Evolutionary conservation across 2,113 vertebrate genomes (phyloP).

Genomic region (Microtus richardsoni): DNA sequence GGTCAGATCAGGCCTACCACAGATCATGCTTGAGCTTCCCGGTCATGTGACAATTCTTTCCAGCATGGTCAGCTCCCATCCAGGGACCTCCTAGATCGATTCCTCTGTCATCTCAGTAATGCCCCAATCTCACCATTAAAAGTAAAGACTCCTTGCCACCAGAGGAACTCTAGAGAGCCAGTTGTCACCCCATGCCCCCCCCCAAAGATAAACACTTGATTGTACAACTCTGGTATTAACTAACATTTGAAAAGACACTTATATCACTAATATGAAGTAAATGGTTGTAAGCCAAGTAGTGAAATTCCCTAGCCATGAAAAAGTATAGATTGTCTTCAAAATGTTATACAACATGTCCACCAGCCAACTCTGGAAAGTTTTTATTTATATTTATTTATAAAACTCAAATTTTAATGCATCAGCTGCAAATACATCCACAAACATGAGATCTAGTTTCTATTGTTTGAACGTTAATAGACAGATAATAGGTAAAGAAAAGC

Average conservation of each 20-base stretch:
- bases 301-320: not conserved
- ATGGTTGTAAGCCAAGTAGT: not conserved
- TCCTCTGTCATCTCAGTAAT: not conserved
- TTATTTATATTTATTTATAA: too few species aligned
- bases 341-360: not conserved
- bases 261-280: not conserved
- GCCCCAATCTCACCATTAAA: not conserved
- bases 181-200: not conserved
- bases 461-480: not conserved
- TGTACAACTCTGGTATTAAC: not conserved
- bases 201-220: not conserved
- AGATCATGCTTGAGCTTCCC: not conserved
- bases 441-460: not conserved
- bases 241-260: conserved; percentile 1
- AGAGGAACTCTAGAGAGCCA: not conserved
- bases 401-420: not conserved
- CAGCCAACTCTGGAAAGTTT: not conserved
- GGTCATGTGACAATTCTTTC: not conserved
- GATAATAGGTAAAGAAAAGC: not conserved
- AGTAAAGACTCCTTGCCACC: not conserved
- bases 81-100: not conserved
- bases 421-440: not conserved
- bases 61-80: not conserved
- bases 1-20: not conserved
- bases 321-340: not conserved